Evolutionary conservation across 2,888 invertebrate genomes (phyloP), one percentile per base, ranked within the genome.

Genomic region (Drosophila buzzatii): DNA sequence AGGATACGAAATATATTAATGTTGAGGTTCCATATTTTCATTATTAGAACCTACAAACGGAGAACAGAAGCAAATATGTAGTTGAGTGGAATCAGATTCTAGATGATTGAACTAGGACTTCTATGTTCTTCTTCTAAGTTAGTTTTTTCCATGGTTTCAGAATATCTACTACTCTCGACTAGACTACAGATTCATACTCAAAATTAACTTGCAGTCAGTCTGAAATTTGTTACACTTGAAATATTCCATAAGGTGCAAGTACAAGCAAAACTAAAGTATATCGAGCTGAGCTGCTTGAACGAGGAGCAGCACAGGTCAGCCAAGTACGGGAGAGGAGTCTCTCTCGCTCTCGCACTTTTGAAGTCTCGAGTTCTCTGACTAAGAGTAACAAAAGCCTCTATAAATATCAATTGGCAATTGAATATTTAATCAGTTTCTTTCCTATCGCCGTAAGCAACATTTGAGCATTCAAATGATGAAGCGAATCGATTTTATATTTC

Each of bases 381-480:
- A 14, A 42, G 6, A 14, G 27, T 12, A 33, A 12, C n/a, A 12
- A 5, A 14, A 31, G 20, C 35, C 20, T 2, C 49, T 2, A 82
- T 68, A 73, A 79, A 80, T 27, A 41, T 31, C 12, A 27, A 39
- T 12, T 10, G 10, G 0, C 5, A 35, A 3, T n/a, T 6, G 3
- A n/a, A 31, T 31, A 35, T 6, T 12, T 14, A 41, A 5, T 42
- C 41, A 73, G 27, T 73, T 8, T 41, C 45, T n/a, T 44, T 41
- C 7, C 8, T 12, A 63, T 12, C 31, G 16, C 5, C 62, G 33
- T 2, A 2, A 18, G 16, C 27, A 20, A 16, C 42, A 57, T 16
- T 52, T 31, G 6, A 51, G 5, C 12, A 68, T 18, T 12, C 63
- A 53, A 73, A 76, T 76, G 60, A 16, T 23, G 53, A 55, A 52